phyloP scores from a whole-genome alignment of 2,113 vertebrate genomes.

The Recurvirostra avosetta region DNA sequence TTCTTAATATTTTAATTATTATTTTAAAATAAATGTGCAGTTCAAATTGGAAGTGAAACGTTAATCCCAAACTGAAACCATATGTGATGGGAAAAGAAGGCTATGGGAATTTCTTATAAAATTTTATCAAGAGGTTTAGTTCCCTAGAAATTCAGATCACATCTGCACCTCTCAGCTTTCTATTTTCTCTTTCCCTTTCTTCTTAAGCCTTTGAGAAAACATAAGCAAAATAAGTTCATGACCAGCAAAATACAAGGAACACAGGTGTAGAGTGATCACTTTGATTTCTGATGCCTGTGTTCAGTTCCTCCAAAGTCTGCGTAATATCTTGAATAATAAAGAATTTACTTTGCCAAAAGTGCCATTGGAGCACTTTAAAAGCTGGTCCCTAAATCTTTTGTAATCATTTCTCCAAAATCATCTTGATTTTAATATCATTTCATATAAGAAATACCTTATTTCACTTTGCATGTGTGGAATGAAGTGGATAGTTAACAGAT shows the following conservation, averaged over 20 bases:
- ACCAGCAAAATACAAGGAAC: background rate
- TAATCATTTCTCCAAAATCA: background rate
- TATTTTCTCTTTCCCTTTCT: background rate
- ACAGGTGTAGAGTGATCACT: background rate
- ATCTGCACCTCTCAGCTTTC: background rate
- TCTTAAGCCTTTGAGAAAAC: background rate
- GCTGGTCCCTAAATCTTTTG: background rate
- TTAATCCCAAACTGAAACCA: background rate
- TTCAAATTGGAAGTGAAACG: background rate
- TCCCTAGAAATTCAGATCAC: background rate
- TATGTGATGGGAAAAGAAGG: background rate
- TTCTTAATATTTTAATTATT: background rate
- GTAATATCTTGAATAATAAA: background rate
- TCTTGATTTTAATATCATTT: background rate
- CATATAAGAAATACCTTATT: background rate
- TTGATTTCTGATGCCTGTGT: background rate
- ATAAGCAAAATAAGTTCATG: background rate
- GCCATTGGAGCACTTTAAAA: background rate
- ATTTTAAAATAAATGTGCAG: background rate
- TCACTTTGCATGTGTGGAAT: background rate
- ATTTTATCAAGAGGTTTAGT: background rate
- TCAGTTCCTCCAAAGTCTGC: background rate
- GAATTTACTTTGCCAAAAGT: background rate
- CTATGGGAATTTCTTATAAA: background rate
- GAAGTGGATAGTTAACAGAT: background rate